Conservation (phyloP, 2,113 vertebrate genomes). For the Vidua macroura region DNA sequence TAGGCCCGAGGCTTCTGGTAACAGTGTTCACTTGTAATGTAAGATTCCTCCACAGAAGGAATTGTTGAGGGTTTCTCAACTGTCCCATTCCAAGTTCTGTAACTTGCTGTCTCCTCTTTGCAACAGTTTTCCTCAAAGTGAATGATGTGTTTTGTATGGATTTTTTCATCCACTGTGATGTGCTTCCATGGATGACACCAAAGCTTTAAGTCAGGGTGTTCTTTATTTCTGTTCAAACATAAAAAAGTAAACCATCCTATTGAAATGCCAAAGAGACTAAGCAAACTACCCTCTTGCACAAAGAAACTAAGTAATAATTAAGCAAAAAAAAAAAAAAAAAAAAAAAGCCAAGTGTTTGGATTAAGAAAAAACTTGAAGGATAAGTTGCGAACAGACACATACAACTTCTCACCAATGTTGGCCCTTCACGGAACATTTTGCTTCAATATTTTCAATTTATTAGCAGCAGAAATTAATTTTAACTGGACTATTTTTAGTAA, state of each 20-base stretch:
- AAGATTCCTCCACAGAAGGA: conserved; percentile 87
- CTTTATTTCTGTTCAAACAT: conserved; percentile 78
- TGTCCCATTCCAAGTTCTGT: conserved; percentile 76
- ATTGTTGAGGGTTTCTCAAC: conserved; percentile 68
- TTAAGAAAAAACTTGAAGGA: neutral
- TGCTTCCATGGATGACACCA: conserved; percentile 94
- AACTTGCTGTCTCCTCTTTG: conserved; percentile 71
- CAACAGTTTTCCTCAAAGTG: conserved; percentile 69
- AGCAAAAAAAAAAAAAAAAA: neutral
- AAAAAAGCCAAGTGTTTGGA: neutral
- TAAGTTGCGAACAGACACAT: neutral
- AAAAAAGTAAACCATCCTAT: neutral
- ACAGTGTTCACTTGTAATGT: conserved; percentile 97
- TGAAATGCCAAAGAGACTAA: neutral
- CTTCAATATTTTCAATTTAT: neutral
- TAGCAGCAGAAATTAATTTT: neutral
- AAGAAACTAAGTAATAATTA: neutral
- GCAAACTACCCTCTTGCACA: neutral
- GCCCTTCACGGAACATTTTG: neutral
- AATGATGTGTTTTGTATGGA: conserved; percentile 69
- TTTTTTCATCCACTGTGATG: conserved; percentile 72
- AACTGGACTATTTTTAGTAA: neutral
- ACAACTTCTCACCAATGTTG: neutral
- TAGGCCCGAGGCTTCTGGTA: conserved; percentile 95
- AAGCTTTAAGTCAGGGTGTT: conserved; percentile 90